Evolutionary conservation across 2,113 vertebrate species (phyloP), one percentile per base, ranked within the genome.

Genomic region (Ancistrus triradiatus): DNA sequence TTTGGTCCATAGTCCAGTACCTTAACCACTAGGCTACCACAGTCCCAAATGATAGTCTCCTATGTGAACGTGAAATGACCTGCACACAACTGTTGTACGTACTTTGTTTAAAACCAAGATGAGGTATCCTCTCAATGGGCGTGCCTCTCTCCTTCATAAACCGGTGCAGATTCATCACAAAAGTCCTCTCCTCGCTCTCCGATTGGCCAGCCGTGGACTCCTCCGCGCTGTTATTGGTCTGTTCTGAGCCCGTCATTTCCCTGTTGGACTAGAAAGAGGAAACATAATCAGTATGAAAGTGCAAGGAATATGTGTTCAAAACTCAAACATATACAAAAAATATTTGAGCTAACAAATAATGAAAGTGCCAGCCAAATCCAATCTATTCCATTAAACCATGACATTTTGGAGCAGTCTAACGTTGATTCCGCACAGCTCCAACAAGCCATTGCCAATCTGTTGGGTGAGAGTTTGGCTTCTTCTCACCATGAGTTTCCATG

Each of bases 91-190:
- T 31, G 0, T 4, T 19, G 3, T 57, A 86, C 91, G 38, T 80
- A 98, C 95, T 95, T 83, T 98, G 95, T 74, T 97, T 98, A 84
- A 97, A 98, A 81, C 95, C 95, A 0, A 97, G 86, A 72, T 97
- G 94, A 47, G 95, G 95, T 66, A 98, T 94, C 80, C 94, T 90
- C 78, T 98, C 94, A 49, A 97, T 98, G 18, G 95, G 93, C 0
- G 93, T 91, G 48, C 73, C 89, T 21, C 91, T 85, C 2, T 92
- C 90, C 85, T 93, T 93, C 95, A 98, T 98, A 71, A 95, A 97
- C 58, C 85, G 80, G 84, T 95, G 90, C 70, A 98, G 88, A 73
- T 85, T 87, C 64, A 84, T 76, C 3, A 95, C 81, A 77, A 97
- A 98, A 3, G 80, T 78, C 75, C 92, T 93, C 72, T 98, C 94